Percentiles rank a stretch among this genome's conserved stretches.
phyloP scores from a whole-genome alignment of 2,797 vertebrate genomes.

The Acanthiza pusilla region DNA sequence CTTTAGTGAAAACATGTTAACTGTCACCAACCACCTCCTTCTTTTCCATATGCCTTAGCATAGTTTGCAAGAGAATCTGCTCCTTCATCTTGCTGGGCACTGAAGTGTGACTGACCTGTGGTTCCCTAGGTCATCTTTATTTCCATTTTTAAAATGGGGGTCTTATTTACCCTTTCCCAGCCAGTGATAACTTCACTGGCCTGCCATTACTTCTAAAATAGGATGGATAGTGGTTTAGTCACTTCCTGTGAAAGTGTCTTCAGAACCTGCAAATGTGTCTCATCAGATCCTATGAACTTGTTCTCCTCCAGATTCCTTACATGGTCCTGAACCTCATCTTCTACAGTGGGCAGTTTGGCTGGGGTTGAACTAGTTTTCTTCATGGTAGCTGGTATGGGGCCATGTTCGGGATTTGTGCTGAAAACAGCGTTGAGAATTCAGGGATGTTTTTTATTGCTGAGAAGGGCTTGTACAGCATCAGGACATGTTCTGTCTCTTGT shows the following conservation, averaged over 20 bases:
- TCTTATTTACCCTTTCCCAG: neutral
- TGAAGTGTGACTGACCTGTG: neutral
- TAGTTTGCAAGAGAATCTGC: neutral
- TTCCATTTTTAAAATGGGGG: neutral
- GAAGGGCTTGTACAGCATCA: neutral
- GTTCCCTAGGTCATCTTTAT: neutral
- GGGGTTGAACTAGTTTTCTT: neutral
- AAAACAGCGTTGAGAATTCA: neutral
- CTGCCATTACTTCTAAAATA: neutral
- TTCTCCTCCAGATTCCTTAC: neutral
- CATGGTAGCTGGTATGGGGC: neutral
- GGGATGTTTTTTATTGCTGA: neutral
- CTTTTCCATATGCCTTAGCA: neutral
- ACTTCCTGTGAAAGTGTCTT: neutral
- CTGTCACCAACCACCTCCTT: neutral
- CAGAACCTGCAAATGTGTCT: neutral
- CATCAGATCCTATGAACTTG: neutral
- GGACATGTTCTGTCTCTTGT: neutral
- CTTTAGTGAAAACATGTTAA: neutral
- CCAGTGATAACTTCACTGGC: neutral
- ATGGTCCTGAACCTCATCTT: neutral
- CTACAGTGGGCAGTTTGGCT: fast-evolving
- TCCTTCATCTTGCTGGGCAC: neutral
- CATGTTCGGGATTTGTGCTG: neutral
- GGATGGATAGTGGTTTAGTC: neutral